Evolutionary conservation across 2,888 invertebrate genomes (phyloP), one percentile per base, ranked within the genome.

Genomic region (Acholoe squamosa): DNA sequence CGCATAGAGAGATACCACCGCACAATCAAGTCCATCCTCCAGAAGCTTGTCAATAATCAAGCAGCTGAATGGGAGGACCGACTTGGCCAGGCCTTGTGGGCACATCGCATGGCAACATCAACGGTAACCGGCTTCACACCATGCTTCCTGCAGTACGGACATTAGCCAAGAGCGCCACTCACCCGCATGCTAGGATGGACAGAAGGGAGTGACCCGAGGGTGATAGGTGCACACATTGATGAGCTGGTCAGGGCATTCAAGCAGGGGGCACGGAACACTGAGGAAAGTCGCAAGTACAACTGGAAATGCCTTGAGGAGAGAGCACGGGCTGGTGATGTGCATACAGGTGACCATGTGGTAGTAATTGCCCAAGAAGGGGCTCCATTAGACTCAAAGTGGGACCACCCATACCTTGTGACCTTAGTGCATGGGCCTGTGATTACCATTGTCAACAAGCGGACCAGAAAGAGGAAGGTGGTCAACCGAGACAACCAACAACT

Each of bases 271-370:
- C 34, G 84, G 43, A 51, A 34, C 10, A 84, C 84, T 22, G 84
- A 84, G 51, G 84, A 31, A 33, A 84, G 84, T 51, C 84, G 84
- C 34, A 84, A n/a, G 51, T 84, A 84, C 84, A 84, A 84, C 51
- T 51, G 16, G 33, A 16, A 84, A 52, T 0, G 84, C 14, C 25
- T 84, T 0, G 43, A 7, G 25, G 43, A 33, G 16, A 84, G 84
- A 52, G 84, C 84, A 3, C 0, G 43, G 14, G 84, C 33, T 3
- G 43, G 43, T 0, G 22, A 84, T 43, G 33, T 84, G 16, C 84
- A 43, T 43, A 34, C 84, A 33, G 84, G 84, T 1, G 84, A 84
- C 51, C 16, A 33, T 34, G 84, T 84, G 16, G 84, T 84, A 0
- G 22, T 84, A 0, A 33, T 84, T 0, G 84, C 84, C 25, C 84